Evolutionary conservation across 1,140 invertebrate genomes (phyloP).

Genomic region (Drosophila equinoxialis): DNA sequence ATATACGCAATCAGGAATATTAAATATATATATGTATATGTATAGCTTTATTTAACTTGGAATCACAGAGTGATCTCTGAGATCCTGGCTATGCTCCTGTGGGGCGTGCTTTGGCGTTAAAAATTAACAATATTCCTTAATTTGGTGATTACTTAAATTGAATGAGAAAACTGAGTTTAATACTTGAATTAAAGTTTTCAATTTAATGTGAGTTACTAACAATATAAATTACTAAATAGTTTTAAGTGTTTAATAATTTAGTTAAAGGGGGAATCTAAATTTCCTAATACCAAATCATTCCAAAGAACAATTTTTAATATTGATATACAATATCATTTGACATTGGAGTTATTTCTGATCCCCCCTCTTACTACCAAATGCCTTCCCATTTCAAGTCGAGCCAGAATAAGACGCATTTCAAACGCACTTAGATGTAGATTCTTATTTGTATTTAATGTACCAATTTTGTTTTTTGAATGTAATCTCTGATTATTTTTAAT

Average conservation of each 20-base stretch:
- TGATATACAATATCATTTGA: too few species aligned
- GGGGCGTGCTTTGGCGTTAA: neutral
- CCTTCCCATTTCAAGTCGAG: neutral
- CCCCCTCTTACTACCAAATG: too few species aligned
- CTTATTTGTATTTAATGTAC: conserved; percentile 19
- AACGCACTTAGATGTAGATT: conserved; percentile 34
- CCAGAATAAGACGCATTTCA: conserved; percentile 14
- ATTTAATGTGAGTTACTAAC: too few species aligned
- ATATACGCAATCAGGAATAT: neutral
- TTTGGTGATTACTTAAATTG: neutral
- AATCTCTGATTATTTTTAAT: conserved; percentile 15
- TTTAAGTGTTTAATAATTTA: neutral
- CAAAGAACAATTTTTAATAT: too few species aligned
- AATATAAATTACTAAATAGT: neutral
- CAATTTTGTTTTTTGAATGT: conserved; percentile 3
- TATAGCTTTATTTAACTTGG: neutral
- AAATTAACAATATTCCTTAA: conserved; percentile 3
- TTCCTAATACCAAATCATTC: too few species aligned
- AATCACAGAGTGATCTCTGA: neutral
- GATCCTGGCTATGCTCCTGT: too few species aligned
- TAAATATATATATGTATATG: neutral
- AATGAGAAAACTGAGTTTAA: neutral
- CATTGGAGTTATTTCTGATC: too few species aligned
- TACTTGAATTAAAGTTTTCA: neutral
- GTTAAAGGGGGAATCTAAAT: too few species aligned